Base-by-base conservation (phyloP, 2,797 vertebrate genomes). In the Echiichthys vipera region DNA sequence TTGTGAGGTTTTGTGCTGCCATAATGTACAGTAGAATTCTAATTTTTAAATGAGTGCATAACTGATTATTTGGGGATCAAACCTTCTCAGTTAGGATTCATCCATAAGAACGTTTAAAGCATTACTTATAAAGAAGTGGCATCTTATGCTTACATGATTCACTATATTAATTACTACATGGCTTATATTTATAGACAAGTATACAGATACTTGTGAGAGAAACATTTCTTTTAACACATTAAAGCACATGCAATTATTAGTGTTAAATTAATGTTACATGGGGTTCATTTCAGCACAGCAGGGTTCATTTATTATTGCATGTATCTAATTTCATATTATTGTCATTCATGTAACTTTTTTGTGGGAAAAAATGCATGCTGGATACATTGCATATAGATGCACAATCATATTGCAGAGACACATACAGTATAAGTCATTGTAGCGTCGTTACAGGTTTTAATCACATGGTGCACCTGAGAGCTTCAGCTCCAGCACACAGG, bases 381-480 rank as follows among this genome's bases (percentile, higher is more conserved):
- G 7, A 43, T 22, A 57, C 7, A 29, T 36, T 20, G 25, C 6
- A 27, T 20, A 32, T 12, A 5, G 17, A 64, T 11, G 22, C 27
- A 49, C 29, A 10, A 40, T 27, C 10, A 14, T 17, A 20, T 5
- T 14, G 54, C 58, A 62, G 34, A 74, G 46, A 39, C 27, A 34
- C 8, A 45, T 51, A n/a, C n/a, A n/a, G n/a, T n/a, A n/a, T 1
- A 17, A 22, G 34, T 81, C 10, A 11, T 27, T 20, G 13, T 22
- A 27, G 61, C 59, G 65, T 81, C 77, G 71, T 49, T 18, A 20
- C 63, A 34, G 45, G 42, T 71, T 83, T 71, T 43, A 55, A 83
- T 84, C 50, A 55, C 25, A 55, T 59, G 25, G 39, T 69, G 65
- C 74, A 78, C 77, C 76, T 30, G 71, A 67, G 66, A 78, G 43